phyloP scores from a whole-genome alignment of 1,140 invertebrate genomes.

The Dysdera silvatica region DNA sequence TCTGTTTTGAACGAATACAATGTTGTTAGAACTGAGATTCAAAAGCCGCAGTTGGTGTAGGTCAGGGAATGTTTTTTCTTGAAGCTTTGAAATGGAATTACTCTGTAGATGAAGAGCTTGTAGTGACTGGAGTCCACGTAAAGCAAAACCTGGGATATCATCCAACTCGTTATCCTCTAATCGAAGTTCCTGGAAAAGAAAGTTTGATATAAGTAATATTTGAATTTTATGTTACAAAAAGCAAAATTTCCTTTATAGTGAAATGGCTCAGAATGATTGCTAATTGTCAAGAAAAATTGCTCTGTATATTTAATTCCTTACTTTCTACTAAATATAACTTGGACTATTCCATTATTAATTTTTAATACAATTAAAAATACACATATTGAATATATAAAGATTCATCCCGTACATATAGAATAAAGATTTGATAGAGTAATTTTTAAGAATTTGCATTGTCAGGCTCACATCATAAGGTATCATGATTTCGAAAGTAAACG shows the following conservation, averaged over 20 bases:
- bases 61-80: slow-evolving; percentile 29
- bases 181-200: slow-evolving; percentile 59
- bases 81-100: slow-evolving; percentile 57
- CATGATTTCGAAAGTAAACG: too few species aligned
- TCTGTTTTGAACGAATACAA: slow-evolving; percentile 61
- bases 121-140: slow-evolving; percentile 66
- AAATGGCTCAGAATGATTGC: neutral
- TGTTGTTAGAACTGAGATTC: slow-evolving; percentile 66
- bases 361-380: neutral
- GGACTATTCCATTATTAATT: neutral
- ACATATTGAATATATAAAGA: neutral
- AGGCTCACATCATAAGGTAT: too few species aligned
- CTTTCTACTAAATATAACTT: slow-evolving; percentile 16
- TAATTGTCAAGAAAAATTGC: neutral
- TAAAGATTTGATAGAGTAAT: too few species aligned
- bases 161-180: slow-evolving; percentile 68
- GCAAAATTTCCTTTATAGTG: neutral
- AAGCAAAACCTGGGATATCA: slow-evolving; percentile 61
- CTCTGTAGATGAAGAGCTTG: slow-evolving; percentile 60
- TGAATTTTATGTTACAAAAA: neutral
- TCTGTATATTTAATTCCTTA: neutral
- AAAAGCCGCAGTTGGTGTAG: slow-evolving; percentile 53
- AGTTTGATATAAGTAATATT: neutral
- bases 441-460: too few species aligned
- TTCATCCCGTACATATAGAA: too few species aligned